Conservation (phyloP, 2,797 vertebrate species). For the Galago senegalensis region DNA sequence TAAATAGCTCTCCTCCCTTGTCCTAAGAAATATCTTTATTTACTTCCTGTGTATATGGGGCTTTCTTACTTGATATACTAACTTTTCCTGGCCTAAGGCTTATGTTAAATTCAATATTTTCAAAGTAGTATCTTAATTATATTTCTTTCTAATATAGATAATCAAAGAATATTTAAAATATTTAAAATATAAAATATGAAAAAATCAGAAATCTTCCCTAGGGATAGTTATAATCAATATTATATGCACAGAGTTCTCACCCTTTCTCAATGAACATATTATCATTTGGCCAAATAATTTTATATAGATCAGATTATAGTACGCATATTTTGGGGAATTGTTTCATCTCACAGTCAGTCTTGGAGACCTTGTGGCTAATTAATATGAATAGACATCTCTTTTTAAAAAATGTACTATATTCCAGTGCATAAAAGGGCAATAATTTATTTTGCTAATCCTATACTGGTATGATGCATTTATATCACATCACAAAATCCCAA, state of each 20-base stretch:
- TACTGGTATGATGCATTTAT: neutral
- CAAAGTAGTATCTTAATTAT: neutral
- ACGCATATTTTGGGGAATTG: neutral
- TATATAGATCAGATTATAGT: neutral
- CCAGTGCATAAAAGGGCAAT: neutral
- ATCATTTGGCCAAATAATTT: neutral
- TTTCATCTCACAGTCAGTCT: neutral
- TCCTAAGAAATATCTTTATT: neutral
- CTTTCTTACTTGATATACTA: neutral
- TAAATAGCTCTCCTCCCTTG: neutral
- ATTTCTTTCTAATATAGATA: neutral
- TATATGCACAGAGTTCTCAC: neutral
- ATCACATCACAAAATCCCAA: no score
- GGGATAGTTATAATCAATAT: neutral
- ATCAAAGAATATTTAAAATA: neutral
- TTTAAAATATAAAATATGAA: neutral
- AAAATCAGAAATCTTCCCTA: neutral
- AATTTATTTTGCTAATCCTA: neutral
- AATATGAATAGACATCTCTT: neutral
- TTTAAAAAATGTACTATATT: neutral
- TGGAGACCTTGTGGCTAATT: neutral
- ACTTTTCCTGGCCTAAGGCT: neutral
- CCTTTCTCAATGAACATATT: neutral
- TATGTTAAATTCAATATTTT: neutral
- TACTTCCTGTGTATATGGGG: neutral